A percentile compares a stretch with the other conserved stretches of the same genome.
Evolutionary conservation across 2,888 invertebrate species (phyloP).

Genomic region (Anthophora plumipes): DNA sequence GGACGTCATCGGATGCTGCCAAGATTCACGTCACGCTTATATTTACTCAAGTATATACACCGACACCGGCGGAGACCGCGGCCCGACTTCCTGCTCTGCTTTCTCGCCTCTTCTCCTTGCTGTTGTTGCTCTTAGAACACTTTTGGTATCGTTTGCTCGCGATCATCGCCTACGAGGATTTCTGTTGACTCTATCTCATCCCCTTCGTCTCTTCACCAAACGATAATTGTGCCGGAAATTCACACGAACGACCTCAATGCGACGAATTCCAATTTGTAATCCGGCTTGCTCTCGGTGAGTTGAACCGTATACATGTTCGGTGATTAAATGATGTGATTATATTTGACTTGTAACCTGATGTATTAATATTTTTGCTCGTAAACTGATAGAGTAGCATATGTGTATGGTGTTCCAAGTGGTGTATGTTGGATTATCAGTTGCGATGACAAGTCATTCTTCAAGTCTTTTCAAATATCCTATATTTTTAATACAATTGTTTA

Average conservation of each 20-base stretch:
- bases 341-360: too few relatives aligned
- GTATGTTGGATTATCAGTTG: too few relatives aligned
- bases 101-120: conserved; percentile 40
- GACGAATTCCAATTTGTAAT: conserved; percentile 18
- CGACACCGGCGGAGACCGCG: conserved; percentile 36
- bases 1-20: conserved; percentile 74
- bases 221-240: conserved; percentile 24
- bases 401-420: too few relatives aligned
- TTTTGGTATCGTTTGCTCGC: conserved; percentile 52
- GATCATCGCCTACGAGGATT: conserved; percentile 27
- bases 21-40: conserved; percentile 81
- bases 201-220: neutral
- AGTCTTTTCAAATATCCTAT: too few relatives aligned
- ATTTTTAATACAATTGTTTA: too few relatives aligned
- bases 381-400: too few relatives aligned
- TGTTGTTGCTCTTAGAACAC: conserved; percentile 54
- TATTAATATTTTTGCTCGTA: too few relatives aligned
- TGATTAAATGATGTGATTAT: too few relatives aligned
- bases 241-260: neutral
- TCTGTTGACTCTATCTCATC: conserved; percentile 35
- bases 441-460: too few relatives aligned
- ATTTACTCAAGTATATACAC: conserved; percentile 74
- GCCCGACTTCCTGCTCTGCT: conserved; percentile 30
- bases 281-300: neutral
- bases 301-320: too few relatives aligned